A percentile compares a stretch with the other conserved stretches of the same genome.
Conservation (phyloP, 2,797 vertebrate species). For the Esox lucius region DNA sequence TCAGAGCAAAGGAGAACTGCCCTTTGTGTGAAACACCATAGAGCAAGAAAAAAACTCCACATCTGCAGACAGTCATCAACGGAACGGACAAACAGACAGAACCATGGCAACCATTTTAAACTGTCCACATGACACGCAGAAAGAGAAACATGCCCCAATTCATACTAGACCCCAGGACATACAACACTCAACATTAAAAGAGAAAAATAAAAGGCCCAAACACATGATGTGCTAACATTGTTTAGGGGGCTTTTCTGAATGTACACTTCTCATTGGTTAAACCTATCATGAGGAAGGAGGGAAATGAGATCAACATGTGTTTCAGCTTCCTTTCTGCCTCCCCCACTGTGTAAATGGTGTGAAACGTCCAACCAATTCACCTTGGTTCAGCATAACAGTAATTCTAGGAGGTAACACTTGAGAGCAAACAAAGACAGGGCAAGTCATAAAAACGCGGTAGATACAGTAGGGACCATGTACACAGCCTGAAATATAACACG, state of each 20-base stretch:
- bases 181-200: not conserved
- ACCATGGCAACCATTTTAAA: constrained; percentile 44
- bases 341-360: not conserved
- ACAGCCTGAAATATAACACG: not conserved
- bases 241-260: not conserved
- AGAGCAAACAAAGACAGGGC: not conserved
- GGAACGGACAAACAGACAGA: constrained; percentile 46
- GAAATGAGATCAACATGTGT: not conserved
- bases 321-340: not conserved
- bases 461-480: not conserved
- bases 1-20: constrained; percentile 12
- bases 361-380: not conserved
- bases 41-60: constrained; percentile 38
- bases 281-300: not conserved
- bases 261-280: not conserved
- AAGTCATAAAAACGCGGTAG: not conserved
- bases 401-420: not conserved
- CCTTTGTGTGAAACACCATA: constrained; percentile 11
- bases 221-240: not conserved
- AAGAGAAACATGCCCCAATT: not conserved
- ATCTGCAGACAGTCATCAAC: constrained; percentile 47
- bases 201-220: not conserved
- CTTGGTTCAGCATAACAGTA: not conserved
- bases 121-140: constrained; percentile 38
- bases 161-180: not conserved